These are phyloP conservation scores for Arnoldichthys spilopterus DNA, from an alignment of 2,797 vertebrate genomes.

Conservation along the genomic window DNA sequence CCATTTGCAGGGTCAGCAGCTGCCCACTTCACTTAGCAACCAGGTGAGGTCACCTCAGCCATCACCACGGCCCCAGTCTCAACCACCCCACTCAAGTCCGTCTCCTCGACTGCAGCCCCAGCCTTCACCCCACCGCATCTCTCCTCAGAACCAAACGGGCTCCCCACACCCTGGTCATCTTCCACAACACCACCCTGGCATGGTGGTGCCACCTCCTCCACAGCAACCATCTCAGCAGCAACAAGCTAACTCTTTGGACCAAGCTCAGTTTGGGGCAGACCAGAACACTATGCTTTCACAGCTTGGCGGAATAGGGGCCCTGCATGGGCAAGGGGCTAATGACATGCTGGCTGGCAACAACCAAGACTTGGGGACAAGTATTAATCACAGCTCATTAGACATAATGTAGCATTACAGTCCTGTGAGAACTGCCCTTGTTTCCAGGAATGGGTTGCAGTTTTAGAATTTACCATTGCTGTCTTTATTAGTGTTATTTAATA, in stretches of 20 bases:
- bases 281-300: constrained; percentile 97
- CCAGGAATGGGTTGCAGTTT: constrained; percentile 76
- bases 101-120: constrained; percentile 97
- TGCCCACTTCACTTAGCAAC: constrained; percentile 88
- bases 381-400: constrained; percentile 92
- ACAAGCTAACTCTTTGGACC: constrained; percentile 85
- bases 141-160: constrained; percentile 91
- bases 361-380: constrained; percentile 90
- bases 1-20: constrained; percentile 90
- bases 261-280: constrained; percentile 90
- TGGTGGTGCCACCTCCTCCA: constrained; percentile 84
- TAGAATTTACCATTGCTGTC: constrained; percentile 70
- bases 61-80: constrained; percentile 94
- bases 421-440: constrained; percentile 61
- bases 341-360: constrained; percentile 90
- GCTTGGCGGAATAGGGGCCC: constrained; percentile 89
- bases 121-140: constrained; percentile 87
- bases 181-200: constrained; percentile 82
- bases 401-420: constrained; percentile 85
- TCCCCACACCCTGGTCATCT: constrained; percentile 84
- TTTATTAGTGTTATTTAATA: constrained; percentile 92
- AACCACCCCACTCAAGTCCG: constrained; percentile 91
- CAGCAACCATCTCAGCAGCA: constrained; percentile 80
- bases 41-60: constrained; percentile 97
- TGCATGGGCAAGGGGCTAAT: constrained; percentile 87